Conservation (phyloP, 2,888 invertebrate species). For the Phaedon cochleariae region DNA sequence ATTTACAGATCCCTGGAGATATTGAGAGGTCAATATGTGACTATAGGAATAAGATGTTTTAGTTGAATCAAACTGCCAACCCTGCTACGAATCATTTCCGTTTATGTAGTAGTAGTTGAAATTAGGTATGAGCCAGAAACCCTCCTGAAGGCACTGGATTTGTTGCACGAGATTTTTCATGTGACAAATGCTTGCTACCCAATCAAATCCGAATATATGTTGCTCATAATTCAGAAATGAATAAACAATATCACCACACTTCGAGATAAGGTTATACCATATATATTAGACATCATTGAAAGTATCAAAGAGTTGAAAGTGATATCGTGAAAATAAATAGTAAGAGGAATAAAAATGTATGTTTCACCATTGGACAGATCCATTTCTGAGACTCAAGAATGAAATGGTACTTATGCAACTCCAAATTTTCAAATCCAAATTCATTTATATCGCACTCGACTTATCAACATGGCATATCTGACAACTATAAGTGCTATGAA, state of each 20-base stretch:
- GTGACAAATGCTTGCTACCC: slow-evolving; percentile 18
- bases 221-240: slow-evolving; percentile 22
- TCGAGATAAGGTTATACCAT: slow-evolving; percentile 24
- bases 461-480: slow-evolving; percentile 14
- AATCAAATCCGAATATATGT: slow-evolving; percentile 16
- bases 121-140: slow-evolving; percentile 18
- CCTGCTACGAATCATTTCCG: slow-evolving; percentile 11
- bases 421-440: background rate
- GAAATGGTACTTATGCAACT: slow-evolving; percentile 9
- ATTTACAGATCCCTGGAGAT: slow-evolving; percentile 16
- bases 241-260: slow-evolving; percentile 20
- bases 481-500: slow-evolving; percentile 11
- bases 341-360: background rate
- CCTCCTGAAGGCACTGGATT: slow-evolving; percentile 18
- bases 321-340: background rate
- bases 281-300: slow-evolving; percentile 17
- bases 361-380: background rate
- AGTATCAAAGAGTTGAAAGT: background rate
- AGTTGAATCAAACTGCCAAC: slow-evolving; percentile 23
- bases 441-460: slow-evolving; percentile 3
- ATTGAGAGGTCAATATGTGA: slow-evolving; percentile 6
- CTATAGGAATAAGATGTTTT: slow-evolving; percentile 4
- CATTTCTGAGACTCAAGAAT: slow-evolving; percentile 4
- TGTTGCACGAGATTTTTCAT: slow-evolving; percentile 10
- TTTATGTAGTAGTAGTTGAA: slow-evolving; percentile 23